Evolutionary conservation across 1,140 invertebrate genomes (phyloP).

Genomic region (Danaus plexippus): DNA sequence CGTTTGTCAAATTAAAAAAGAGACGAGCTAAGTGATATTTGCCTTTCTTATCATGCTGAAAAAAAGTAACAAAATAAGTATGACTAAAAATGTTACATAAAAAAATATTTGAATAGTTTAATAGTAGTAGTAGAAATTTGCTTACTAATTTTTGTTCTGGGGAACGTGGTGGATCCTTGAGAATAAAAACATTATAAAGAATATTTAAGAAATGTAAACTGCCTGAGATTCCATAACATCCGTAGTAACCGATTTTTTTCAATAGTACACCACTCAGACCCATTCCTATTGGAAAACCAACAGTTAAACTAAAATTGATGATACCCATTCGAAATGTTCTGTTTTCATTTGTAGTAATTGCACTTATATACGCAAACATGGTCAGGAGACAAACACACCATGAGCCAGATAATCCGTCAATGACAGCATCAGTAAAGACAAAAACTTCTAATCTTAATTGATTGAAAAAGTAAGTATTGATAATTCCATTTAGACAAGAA

Average conservation of each 20-base stretch:
- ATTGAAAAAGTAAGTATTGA: conserved; percentile 70
- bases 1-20: conserved; percentile 47
- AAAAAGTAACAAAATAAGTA: conserved; percentile 5
- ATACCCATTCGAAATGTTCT: conserved; percentile 73
- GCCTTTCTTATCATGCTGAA: conserved; percentile 43
- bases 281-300: conserved; percentile 65
- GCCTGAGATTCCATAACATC: conserved; percentile 44
- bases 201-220: conserved; percentile 47
- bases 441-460: conserved; percentile 45
- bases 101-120: too few species aligned
- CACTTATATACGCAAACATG: conserved; percentile 71
- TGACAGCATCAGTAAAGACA: conserved; percentile 22
- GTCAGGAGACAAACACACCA: conserved; percentile 70
- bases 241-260: conserved; percentile 57
- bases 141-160: conserved; percentile 74
- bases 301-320: conserved; percentile 68
- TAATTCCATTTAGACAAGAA: conserved; percentile 56
- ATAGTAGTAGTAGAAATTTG: conserved; percentile 23
- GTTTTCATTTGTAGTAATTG: conserved; percentile 68
- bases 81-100: too few species aligned
- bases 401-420: conserved; percentile 64
- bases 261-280: conserved; percentile 56
- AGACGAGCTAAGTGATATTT: conserved; percentile 35
- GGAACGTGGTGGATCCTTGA: conserved; percentile 73
- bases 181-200: conserved; percentile 38